A percentile compares a stretch with the other conserved stretches of the same genome.
Evolutionary conservation across 30 jellyfish, hydroid and myxozoan genomes (phyloP).

Genomic region (Pelagia noctiluca): DNA sequence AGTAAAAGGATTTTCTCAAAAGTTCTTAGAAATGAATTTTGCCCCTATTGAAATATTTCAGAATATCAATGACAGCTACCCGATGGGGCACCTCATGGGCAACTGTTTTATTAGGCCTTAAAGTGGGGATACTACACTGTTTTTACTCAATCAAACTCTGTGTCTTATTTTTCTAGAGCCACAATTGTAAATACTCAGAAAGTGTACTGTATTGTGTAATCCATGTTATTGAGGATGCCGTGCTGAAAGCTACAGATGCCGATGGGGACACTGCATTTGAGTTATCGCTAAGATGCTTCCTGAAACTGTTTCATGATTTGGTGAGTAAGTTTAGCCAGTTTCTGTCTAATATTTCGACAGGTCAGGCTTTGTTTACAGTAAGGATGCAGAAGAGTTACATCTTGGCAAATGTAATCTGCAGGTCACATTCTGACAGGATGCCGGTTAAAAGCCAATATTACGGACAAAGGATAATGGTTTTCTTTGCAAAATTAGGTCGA

Average conservation of each 20-base stretch:
- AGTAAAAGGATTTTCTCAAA: neutral
- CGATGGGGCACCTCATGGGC: neutral
- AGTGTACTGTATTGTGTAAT: slow-evolving; percentile 46
- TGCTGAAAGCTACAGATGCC: neutral
- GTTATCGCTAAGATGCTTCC: slow-evolving; percentile 60
- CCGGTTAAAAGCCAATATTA: too few species aligned
- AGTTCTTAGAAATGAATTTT: neutral
- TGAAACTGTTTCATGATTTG: slow-evolving; percentile 53
- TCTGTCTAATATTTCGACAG: neutral
- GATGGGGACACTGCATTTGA: slow-evolving; percentile 44
- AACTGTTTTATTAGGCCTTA: neutral
- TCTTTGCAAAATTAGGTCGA: too few species aligned
- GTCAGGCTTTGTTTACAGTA: slow-evolving; percentile 1
- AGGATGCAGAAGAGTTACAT: too few species aligned
- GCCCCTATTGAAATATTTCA: neutral
- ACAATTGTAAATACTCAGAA: slow-evolving; percentile 42
- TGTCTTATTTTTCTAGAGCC: slow-evolving; percentile 24
- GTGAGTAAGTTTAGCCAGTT: slow-evolving; percentile 10
- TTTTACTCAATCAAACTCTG: neutral
- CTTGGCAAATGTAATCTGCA: too few species aligned
- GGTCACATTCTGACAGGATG: too few species aligned
- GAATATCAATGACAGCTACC: neutral
- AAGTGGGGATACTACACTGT: neutral
- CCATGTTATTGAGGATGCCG: slow-evolving; percentile 48
- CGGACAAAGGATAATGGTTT: too few species aligned